Percentiles rank a stretch among this genome's conserved stretches.
phyloP scores from a whole-genome alignment of 2,797 vertebrate species.

The Oceanodroma leucorhoa region DNA sequence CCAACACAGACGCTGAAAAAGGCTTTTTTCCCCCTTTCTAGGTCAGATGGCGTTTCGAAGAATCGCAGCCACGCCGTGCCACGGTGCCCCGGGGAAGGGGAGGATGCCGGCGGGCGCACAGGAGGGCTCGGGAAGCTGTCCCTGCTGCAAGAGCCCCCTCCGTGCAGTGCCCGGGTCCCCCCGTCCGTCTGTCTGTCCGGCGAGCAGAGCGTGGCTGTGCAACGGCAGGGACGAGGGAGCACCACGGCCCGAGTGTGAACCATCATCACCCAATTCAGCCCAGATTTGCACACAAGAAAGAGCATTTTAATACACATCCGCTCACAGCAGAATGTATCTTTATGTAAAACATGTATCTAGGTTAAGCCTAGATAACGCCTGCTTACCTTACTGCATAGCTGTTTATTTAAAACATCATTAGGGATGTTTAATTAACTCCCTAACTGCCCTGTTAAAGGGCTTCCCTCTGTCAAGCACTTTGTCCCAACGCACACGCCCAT shows the following conservation, averaged over 20 bases:
- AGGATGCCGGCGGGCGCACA: fast-evolving
- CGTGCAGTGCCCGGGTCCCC: fast-evolving
- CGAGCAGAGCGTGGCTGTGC: fast-evolving
- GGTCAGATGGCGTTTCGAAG: neutral
- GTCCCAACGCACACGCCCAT: fast-evolving
- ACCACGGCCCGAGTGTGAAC: fast-evolving
- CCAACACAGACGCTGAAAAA: fast-evolving
- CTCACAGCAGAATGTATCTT: fast-evolving
- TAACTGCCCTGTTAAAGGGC: neutral
- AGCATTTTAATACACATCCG: neutral
- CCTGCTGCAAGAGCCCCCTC: neutral
- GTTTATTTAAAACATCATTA: neutral
- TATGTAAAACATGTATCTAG: neutral
- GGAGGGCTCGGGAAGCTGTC: neutral
- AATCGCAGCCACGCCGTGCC: fast-evolving
- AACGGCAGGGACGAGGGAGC: neutral
- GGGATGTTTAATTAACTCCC: neutral
- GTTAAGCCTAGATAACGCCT: neutral
- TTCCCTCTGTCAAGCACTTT: neutral
- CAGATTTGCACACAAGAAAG: neutral
- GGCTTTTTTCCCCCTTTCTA: neutral
- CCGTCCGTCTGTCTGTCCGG: fast-evolving
- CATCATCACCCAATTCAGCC: fast-evolving
- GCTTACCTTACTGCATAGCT: neutral
- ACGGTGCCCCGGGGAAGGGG: neutral